Conservation (phyloP, 2,113 vertebrate genomes). For the Tragelaphus strepsiceros region DNA sequence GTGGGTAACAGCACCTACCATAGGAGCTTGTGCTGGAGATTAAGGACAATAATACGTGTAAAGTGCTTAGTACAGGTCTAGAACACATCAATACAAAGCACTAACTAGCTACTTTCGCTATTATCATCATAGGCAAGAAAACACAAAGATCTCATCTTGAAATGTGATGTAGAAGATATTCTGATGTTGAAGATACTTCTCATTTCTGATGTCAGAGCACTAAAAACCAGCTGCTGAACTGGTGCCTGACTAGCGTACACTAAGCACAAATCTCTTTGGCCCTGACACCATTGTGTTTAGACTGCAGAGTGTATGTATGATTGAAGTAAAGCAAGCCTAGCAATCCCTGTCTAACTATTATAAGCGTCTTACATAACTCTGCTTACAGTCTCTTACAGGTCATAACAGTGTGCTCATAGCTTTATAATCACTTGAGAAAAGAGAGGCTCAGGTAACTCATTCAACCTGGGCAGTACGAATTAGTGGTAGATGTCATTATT, state of each 20-base stretch:
- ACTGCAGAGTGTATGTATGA: background rate
- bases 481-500: background rate
- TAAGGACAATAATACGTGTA: background rate
- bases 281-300: background rate
- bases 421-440: background rate
- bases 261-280: background rate
- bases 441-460: background rate
- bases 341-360: background rate
- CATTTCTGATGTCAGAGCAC: background rate
- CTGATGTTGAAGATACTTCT: background rate
- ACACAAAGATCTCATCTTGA: background rate
- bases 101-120: background rate
- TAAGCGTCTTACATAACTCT: background rate
- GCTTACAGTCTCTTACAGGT: background rate
- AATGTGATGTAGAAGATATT: background rate
- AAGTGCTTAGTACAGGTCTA: background rate
- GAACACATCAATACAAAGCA: background rate
- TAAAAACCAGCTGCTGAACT: background rate
- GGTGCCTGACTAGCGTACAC: background rate
- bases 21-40: background rate
- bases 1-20: background rate
- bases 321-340: background rate
- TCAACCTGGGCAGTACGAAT: background rate
- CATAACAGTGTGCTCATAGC: background rate
- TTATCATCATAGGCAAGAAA: background rate